Evolutionary conservation across 2,113 vertebrate species (phyloP).

Genomic region (Hippopotamus amphibius): DNA sequence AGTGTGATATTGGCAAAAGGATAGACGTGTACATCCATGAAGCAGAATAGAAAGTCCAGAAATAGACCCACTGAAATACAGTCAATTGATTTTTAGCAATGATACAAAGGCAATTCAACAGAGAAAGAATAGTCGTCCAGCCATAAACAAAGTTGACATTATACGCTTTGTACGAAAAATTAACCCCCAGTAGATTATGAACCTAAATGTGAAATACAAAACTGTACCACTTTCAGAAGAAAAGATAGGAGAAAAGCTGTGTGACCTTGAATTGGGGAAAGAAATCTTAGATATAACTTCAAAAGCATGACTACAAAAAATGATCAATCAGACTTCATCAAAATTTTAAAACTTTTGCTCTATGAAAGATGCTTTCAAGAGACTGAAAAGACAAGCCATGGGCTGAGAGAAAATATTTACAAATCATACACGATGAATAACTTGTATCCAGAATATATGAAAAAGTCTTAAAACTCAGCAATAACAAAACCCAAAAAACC

Average conservation of each 20-base stretch:
- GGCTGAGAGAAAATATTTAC: not conserved
- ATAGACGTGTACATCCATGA: not conserved
- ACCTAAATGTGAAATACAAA: not conserved
- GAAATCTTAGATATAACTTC: not conserved
- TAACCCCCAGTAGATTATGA: not conserved
- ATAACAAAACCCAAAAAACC: not conserved
- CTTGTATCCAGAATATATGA: not conserved
- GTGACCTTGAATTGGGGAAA: not conserved
- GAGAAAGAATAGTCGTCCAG: not conserved
- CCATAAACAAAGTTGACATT: not conserved
- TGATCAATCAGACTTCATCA: not conserved
- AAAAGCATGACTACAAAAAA: not conserved
- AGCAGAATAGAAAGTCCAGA: not conserved
- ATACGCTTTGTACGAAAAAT: not conserved
- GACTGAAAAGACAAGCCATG: not conserved
- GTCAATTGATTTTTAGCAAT: not conserved
- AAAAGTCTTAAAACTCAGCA: not conserved
- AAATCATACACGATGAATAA: not conserved
- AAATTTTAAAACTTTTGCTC: constrained; percentile 15
- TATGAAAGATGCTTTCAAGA: not conserved
- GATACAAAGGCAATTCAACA: not conserved
- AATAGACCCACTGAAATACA: not conserved
- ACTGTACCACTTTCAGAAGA: not conserved
- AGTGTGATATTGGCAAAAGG: not conserved
- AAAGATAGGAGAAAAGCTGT: not conserved